These are phyloP conservation scores for Malurus elegans DNA, from an alignment of 2,113 vertebrate genomes.

Conservation along the genomic window DNA sequence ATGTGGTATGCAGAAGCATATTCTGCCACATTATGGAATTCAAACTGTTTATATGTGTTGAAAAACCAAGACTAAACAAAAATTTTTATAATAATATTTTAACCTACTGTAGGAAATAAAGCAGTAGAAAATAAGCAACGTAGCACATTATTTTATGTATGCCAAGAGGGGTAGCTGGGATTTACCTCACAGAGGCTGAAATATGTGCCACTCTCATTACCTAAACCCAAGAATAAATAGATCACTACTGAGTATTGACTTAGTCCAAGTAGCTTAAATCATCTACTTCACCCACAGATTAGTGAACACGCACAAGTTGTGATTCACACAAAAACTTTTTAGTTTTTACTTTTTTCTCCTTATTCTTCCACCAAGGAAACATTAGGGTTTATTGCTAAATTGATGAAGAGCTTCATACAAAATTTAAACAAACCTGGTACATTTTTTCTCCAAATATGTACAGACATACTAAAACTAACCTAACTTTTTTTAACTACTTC, in stretches of 20 bases:
- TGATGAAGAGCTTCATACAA: not conserved
- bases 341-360: not conserved
- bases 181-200: not conserved
- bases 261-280: not conserved
- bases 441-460: not conserved
- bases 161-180: not conserved
- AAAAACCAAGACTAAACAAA: not conserved
- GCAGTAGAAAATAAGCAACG: not conserved
- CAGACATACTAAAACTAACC: not conserved
- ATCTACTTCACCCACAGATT: not conserved
- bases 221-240: not conserved
- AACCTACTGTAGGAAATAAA: not conserved
- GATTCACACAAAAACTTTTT: not conserved
- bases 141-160: not conserved
- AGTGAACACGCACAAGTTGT: not conserved
- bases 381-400: not conserved
- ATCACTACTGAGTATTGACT: not conserved
- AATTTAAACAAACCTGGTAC: not conserved
- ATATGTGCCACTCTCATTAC: not conserved
- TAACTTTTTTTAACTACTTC: not conserved
- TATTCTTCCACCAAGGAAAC: not conserved
- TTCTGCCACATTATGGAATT: not conserved
- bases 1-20: not conserved
- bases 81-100: not conserved
- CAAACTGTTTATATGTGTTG: not conserved